These are phyloP conservation scores for Epinephelus moara DNA, from an alignment of 2,113 vertebrate genomes.

Conservation along the genomic window DNA sequence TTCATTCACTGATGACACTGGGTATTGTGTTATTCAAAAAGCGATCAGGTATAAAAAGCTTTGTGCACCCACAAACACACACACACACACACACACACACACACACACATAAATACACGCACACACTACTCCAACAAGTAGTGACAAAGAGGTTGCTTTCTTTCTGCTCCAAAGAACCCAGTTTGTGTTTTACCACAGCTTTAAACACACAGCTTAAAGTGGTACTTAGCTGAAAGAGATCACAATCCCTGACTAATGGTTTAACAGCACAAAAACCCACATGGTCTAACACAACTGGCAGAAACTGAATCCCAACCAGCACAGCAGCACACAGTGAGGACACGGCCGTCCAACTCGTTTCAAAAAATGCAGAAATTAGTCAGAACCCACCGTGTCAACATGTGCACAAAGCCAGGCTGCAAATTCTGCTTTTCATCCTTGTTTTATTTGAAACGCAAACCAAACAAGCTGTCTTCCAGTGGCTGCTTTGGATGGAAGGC, in stretches of 20 bases:
- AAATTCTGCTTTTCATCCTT: constrained; percentile 16
- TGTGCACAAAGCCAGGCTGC: constrained; percentile 23
- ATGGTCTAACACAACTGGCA: constrained; percentile 20
- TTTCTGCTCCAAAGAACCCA: constrained; percentile 45
- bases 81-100: neutral
- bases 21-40: constrained; percentile 38
- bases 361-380: constrained; percentile 18
- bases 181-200: constrained; percentile 51
- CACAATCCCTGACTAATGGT: constrained; percentile 56
- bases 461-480: constrained; percentile 22
- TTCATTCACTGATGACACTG: constrained; percentile 37
- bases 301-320: neutral
- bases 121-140: constrained; percentile 14
- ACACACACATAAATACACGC: neutral
- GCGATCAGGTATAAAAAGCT: constrained; percentile 15
- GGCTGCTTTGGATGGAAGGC: constrained; percentile 14
- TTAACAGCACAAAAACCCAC: constrained; percentile 50
- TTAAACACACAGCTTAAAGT: constrained; percentile 60
- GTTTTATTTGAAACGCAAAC: constrained; percentile 35
- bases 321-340: constrained; percentile 23
- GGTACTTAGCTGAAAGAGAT: constrained; percentile 52
- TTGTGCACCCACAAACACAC: neutral
- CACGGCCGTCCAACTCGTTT: neutral
- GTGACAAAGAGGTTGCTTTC: constrained; percentile 38
- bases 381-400: constrained; percentile 7